A percentile compares a stretch with the other conserved stretches of the same genome.
Evolutionary conservation across 1,140 invertebrate genomes (phyloP).

Genomic region (Philotrypesis tridentata): DNA sequence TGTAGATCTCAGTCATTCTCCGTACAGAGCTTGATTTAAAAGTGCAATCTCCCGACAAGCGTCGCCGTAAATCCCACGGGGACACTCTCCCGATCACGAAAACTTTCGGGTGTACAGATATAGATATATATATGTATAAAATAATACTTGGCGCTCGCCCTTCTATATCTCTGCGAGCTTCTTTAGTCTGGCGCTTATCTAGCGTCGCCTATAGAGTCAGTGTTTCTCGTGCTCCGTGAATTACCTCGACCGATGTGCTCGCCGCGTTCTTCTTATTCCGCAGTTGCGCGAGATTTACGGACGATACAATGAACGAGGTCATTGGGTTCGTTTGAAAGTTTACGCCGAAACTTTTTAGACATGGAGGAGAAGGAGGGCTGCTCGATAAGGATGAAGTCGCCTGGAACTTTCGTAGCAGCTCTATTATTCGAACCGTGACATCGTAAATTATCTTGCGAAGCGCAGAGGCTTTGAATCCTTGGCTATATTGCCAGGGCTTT

Average conservation of each 20-base stretch:
- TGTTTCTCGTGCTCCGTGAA: constrained; percentile 22
- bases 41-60: constrained; percentile 61
- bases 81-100: constrained; percentile 51
- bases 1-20: background rate
- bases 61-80: constrained; percentile 61
- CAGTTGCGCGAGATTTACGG: constrained; percentile 24
- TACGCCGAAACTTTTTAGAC: constrained; percentile 29
- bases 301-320: constrained; percentile 45
- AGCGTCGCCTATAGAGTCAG: background rate
- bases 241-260: too few relatives aligned
- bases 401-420: background rate
- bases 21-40: constrained; percentile 56
- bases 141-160: constrained; percentile 36
- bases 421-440: constrained; percentile 7
- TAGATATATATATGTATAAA: too few relatives aligned
- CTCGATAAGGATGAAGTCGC: constrained; percentile 30
- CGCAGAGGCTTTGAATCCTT: background rate
- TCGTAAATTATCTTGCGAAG: constrained; percentile 42
- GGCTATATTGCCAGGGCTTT: background rate
- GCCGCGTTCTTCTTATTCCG: background rate
- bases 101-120: constrained; percentile 55
- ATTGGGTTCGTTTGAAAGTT: constrained; percentile 43
- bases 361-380: background rate
- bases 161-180: background rate
- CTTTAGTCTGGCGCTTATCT: constrained; percentile 34